These are phyloP conservation scores for Xenopus petersii DNA, from an alignment of 2,797 vertebrate genomes.

Conservation along the genomic window DNA sequence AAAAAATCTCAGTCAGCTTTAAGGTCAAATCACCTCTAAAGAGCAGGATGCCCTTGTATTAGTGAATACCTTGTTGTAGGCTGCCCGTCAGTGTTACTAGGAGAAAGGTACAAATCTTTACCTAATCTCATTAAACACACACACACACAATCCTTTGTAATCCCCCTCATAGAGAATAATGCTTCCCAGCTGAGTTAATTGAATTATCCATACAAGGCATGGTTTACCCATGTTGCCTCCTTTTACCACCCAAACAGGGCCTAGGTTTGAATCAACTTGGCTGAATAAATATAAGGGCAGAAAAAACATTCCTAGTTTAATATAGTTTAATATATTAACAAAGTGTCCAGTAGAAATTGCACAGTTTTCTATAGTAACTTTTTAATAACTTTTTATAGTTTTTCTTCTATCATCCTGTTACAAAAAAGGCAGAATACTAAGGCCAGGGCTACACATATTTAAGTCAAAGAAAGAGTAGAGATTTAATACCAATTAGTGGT, in stretches of 20 bases:
- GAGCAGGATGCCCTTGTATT: conserved; percentile 2
- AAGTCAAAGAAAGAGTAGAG: too few species aligned
- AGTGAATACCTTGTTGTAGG: conserved; percentile 11
- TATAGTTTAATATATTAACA: too few species aligned
- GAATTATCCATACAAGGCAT: conserved; percentile 10
- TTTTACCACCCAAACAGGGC: background rate
- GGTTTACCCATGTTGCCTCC: background rate
- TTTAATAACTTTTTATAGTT: too few species aligned
- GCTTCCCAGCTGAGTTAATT: conserved; percentile 21
- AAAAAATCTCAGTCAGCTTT: background rate
- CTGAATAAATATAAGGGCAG: too few species aligned
- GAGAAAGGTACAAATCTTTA: conserved; percentile 41
- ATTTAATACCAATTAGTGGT: too few species aligned
- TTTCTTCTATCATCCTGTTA: too few species aligned
- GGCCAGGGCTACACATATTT: too few species aligned
- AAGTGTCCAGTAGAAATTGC: too few species aligned
- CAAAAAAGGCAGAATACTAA: too few species aligned
- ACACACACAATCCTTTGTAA: conserved; percentile 36
- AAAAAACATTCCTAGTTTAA: too few species aligned
- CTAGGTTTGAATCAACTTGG: too few species aligned
- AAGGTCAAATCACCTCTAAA: background rate
- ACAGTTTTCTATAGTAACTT: too few species aligned
- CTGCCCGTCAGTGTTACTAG: conserved; percentile 26
- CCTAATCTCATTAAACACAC: conserved; percentile 33
- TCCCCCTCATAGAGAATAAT: conserved; percentile 35